Evolutionary conservation across 2,888 invertebrate genomes (phyloP).

Genomic region (Desoria tigrina): DNA sequence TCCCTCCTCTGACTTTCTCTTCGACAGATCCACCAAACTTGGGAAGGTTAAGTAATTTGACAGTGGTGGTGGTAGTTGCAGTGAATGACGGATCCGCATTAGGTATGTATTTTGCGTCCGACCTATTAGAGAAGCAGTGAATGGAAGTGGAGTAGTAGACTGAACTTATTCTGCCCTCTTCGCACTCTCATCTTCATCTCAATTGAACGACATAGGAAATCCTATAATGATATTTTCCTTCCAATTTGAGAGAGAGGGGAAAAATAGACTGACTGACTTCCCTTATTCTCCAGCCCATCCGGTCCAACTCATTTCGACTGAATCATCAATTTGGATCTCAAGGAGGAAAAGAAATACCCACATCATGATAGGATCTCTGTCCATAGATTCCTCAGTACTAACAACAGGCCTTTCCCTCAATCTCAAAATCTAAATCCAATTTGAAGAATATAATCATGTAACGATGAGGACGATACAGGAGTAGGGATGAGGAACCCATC

Average conservation of each 20-base stretch:
- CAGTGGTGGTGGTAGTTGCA: no score
- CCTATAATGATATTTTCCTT: constrained; percentile 53
- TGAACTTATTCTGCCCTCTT: constrained; percentile 13
- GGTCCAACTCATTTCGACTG: constrained; percentile 36
- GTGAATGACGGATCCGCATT: constrained; percentile 21
- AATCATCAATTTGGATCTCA: constrained; percentile 50
- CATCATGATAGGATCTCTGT: no score
- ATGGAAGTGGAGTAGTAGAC: background rate
- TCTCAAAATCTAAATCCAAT: no score
- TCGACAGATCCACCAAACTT: no score
- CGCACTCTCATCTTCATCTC: constrained; percentile 13
- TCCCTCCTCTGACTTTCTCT: no score
- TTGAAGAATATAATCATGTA: no score
- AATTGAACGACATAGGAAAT: constrained; percentile 39
- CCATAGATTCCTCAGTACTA: no score
- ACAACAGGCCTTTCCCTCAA: no score
- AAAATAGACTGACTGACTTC: constrained; percentile 10
- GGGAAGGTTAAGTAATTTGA: no score
- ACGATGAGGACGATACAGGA: no score
- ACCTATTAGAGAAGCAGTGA: background rate
- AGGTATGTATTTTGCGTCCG: constrained; percentile 17
- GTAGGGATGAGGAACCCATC: no score
- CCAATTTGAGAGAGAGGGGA: constrained; percentile 49
- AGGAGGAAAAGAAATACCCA: constrained; percentile 15
- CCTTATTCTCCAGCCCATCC: background rate